phyloP scores from a whole-genome alignment of 1,140 invertebrate genomes.

The Caenorhabditis briggsae region DNA sequence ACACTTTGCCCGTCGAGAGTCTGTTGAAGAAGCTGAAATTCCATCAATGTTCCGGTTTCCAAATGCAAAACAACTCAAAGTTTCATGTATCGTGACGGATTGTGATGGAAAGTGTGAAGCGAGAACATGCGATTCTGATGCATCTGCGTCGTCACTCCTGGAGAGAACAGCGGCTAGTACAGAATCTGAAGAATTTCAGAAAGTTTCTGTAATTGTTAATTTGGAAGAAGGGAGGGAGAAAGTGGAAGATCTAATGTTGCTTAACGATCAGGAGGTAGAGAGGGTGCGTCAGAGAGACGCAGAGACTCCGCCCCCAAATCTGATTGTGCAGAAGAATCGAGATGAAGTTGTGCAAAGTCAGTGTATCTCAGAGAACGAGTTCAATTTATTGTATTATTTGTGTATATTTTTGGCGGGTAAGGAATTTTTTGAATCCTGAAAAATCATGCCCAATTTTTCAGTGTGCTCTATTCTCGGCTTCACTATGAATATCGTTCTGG shows the following conservation, averaged over 20 bases:
- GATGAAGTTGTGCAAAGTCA: background rate
- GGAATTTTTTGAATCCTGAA: background rate
- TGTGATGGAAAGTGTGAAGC: constrained; percentile 54
- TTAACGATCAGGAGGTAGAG: constrained; percentile 5
- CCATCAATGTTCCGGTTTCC: constrained; percentile 60
- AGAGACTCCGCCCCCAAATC: constrained; percentile 35
- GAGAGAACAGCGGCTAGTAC: constrained; percentile 35
- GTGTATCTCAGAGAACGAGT: constrained; percentile 1
- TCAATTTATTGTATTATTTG: constrained; percentile 30
- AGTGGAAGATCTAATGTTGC: background rate
- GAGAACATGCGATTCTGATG: constrained; percentile 20
- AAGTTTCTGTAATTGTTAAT: constrained; percentile 8
- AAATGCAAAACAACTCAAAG: constrained; percentile 32
- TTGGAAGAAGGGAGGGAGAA: constrained; percentile 14
- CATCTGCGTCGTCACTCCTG: constrained; percentile 31
- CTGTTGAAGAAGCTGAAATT: constrained; percentile 10
- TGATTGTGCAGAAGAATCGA: constrained; percentile 7
- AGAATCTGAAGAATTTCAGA: constrained; percentile 41
- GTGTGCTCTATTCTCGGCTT: constrained; percentile 40
- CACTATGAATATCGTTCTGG: constrained; percentile 51
- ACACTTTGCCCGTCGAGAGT: constrained; percentile 39
- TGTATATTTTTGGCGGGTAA: constrained; percentile 50
- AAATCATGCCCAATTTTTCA: background rate
- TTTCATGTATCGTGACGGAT: constrained; percentile 10
- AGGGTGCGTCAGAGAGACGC: constrained; percentile 32